Percentiles rank a stretch among this genome's conserved stretches.
Conservation (phyloP, 2,113 vertebrate genomes). For the Ancistrus triradiatus region DNA sequence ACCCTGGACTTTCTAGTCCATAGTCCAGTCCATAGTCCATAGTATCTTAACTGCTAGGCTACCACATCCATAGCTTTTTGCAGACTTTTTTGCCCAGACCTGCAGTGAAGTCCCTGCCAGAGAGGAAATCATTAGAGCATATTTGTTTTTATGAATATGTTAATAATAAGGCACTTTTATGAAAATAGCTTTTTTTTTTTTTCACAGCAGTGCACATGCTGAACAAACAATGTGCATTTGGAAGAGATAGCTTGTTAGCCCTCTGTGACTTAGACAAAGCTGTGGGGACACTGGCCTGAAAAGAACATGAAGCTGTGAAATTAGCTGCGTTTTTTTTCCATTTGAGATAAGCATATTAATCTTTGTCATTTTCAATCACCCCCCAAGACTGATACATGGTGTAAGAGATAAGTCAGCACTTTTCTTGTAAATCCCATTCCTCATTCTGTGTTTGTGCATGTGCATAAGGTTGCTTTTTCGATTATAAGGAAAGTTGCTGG, state of each 20-base stretch:
- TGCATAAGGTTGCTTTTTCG: too few species aligned
- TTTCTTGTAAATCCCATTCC: too few species aligned
- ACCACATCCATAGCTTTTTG: conserved; percentile 80
- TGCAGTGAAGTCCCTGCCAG: conserved; percentile 84
- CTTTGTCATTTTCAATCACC: conserved; percentile 97
- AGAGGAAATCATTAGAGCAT: conserved; percentile 85
- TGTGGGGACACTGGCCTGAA: conserved; percentile 70
- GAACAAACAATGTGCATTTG: conserved; percentile 81
- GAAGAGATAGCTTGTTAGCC: conserved; percentile 84
- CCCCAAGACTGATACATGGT: too few species aligned
- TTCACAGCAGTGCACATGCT: conserved; percentile 79
- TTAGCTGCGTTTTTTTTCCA: too few species aligned
- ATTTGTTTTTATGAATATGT: conserved; percentile 90
- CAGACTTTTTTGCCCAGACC: too few species aligned
- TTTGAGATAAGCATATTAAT: conserved; percentile 86
- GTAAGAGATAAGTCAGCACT: too few species aligned
- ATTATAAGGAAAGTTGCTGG: too few species aligned
- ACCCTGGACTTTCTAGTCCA: too few species aligned
- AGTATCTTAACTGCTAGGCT: too few species aligned
- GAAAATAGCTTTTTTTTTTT: conserved; percentile 80
- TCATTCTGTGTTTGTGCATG: too few species aligned
- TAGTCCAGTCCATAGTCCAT: too few species aligned
- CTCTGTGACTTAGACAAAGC: conserved; percentile 88
- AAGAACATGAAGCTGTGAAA: too few species aligned
- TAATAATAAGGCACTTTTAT: conserved; percentile 86